Base-by-base conservation (phyloP, 2,113 vertebrate genomes). In the Sylvietta virens region DNA sequence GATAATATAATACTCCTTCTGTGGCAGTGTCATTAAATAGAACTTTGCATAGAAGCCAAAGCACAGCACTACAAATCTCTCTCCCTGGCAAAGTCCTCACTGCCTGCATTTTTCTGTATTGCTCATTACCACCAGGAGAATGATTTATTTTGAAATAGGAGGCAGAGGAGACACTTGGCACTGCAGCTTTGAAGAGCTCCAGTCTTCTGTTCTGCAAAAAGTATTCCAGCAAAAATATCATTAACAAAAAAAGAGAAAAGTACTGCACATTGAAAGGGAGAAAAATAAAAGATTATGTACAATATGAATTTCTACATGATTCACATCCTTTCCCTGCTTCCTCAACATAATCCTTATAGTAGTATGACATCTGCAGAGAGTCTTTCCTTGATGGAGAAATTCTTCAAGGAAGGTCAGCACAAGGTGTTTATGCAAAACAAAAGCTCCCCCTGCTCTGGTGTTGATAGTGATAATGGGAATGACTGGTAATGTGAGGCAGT, bases 1-100 rank as follows among this genome's bases (percentile, higher is more conserved):
- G 95, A 94, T 96, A 94, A 96, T 86, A 96, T 93, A 96, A 97
- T 96, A 96, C 92, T 92, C 92, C 94, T 97, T 96, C 96, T 96
- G 94, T 95, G 93, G 93, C 93, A 93, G 82, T 66, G 86, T 84
- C 95, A 93, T 97, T 97, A 96, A 97, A 97, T 81, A 96, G 94
- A 97, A 95, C 82, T 93, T 96, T 94, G 94, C 95, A 80, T 86
- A 37, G 80, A 73, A 96, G 97, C 94, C 95, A 97, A 97, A 97
- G 90, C 85, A 81, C 81, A 80, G 89, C 67, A 78, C 90, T 93
- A 73, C 77, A 95, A 90, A 70, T 94, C 90, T 92, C 79, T 85
- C 74, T 94, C 77, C 76, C 81, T 94, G 93, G 91, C 95, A 97
- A 91, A 85, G 81, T 71, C 73, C 48, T 96, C 8, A 1, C 81